Evolutionary conservation across 1,140 invertebrate species (phyloP).

Genomic region (Diorhabda sublineata): DNA sequence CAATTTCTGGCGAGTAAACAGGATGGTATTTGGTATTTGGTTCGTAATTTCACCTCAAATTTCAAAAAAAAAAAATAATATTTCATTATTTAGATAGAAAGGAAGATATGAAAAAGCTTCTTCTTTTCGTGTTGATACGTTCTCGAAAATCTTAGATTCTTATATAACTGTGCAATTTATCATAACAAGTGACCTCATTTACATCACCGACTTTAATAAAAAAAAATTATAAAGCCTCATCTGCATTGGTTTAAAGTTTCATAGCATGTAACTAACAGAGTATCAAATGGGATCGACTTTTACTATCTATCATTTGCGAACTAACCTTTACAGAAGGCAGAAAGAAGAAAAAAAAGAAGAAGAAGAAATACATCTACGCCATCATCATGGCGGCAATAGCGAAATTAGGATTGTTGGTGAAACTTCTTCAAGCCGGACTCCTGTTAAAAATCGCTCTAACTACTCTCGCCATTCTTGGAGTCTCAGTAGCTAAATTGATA

Average conservation of each 20-base stretch:
- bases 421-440: constrained; percentile 13
- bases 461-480: constrained; percentile 10
- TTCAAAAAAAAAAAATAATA: too few species aligned
- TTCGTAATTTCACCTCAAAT: too few species aligned
- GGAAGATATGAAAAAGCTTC: too few species aligned
- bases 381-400: background rate
- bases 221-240: background rate
- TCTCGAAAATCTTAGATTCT: too few species aligned
- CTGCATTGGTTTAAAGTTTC: background rate
- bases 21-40: too few species aligned
- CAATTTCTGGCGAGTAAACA: too few species aligned
- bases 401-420: constrained; percentile 10
- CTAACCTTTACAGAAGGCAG: constrained; percentile 13
- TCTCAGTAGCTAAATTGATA: constrained; percentile 12
- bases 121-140: too few species aligned
- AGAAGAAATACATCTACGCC: constrained; percentile 8
- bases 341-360: constrained; percentile 17
- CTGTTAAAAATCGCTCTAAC: constrained; percentile 13
- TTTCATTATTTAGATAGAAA: too few species aligned
- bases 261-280: constrained; percentile 19
- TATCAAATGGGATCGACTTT: background rate
- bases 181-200: too few species aligned
- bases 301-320: background rate
- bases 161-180: too few species aligned
- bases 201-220: too few species aligned